Base-by-base conservation (phyloP, 2,797 vertebrate species). In the Macrochelys suwanniensis region DNA sequence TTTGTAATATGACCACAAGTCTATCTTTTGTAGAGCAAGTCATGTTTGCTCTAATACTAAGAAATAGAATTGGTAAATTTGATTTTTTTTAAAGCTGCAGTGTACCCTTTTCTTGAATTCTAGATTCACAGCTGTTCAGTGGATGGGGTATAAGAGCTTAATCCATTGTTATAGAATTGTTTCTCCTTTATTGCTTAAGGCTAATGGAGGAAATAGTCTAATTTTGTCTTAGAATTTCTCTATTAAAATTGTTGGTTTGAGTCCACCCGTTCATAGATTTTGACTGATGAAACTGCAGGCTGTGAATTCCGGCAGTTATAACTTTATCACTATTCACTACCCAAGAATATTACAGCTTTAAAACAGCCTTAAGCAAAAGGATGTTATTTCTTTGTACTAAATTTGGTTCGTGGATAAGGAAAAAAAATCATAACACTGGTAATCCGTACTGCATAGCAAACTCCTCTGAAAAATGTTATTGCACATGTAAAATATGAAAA, bases 401-500 rank as follows among this genome's bases (percentile, higher is more conserved):
- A 97, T 98, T 96, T 92, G 97, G 96, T 97, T 97, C 91, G 80
- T 81, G 95, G 93, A 92, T 97, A 95, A 96, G 93, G 82, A 89
- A 96, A 95, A 94, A 93, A 92, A 90, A 95, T 98, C 98, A 97
- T 97, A 98, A 97, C 98, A 98, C 98, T 98, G 98, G 98, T 98
- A 98, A 98, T 98, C 98, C 95, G 97, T 97, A 98, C 98, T 98
- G 98, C 98, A 98, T 98, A 98, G 98, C 97, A 97, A 98, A 98
- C 98, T 97, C 97, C 98, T 98, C 95, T 97, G 97, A 98, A 94
- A 97, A 97, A 98, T 97, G 98, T 99, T 99, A 99, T 99, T 99
- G 99, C 99, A 99, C 99, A 99, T 99, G 99, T 99, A 99, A 99
- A 99, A 99, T 99, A 99, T 98, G 98, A 98, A 98, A 97, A 97